Evolutionary conservation across 2,888 invertebrate genomes (phyloP).

Genomic region (Zonitis immaculata): DNA sequence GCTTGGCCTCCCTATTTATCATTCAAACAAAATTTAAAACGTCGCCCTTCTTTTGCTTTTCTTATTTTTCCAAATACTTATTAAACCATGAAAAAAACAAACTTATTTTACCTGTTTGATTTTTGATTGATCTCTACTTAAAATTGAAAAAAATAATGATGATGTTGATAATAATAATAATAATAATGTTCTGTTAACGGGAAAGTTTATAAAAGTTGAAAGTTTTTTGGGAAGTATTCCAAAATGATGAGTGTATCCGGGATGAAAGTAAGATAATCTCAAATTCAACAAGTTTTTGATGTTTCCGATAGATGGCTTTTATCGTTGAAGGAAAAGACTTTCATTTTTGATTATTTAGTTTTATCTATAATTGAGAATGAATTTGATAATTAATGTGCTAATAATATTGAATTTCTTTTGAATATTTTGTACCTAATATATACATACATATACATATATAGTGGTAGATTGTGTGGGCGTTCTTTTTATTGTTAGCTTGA

Average conservation of each 20-base stretch:
- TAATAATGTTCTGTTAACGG: too few species aligned
- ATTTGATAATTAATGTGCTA: too few species aligned
- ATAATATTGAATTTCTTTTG: too few species aligned
- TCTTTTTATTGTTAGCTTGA: not conserved
- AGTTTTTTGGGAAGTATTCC: not conserved
- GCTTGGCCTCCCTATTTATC: conserved; percentile 46
- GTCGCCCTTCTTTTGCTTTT: conserved; percentile 28
- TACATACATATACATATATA: too few species aligned
- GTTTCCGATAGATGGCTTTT: conserved; percentile 9
- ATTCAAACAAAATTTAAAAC: conserved; percentile 42
- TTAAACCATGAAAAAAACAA: too few species aligned
- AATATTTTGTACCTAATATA: too few species aligned
- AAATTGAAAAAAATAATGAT: not conserved
- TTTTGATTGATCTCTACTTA: not conserved
- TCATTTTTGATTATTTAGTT: too few species aligned
- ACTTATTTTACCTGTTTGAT: not conserved
- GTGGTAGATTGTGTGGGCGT: too few species aligned
- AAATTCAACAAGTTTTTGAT: conserved; percentile 19
- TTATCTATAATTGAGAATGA: too few species aligned
- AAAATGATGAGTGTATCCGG: not conserved
- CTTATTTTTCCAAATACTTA: too few species aligned
- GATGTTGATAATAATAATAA: too few species aligned
- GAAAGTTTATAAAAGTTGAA: not conserved
- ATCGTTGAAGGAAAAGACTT: not conserved
- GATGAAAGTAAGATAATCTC: conserved; percentile 6